Evolutionary conservation across 2,113 vertebrate species (phyloP), one percentile per base, ranked within the genome.

Genomic region (Myrmecobius fasciatus): DNA sequence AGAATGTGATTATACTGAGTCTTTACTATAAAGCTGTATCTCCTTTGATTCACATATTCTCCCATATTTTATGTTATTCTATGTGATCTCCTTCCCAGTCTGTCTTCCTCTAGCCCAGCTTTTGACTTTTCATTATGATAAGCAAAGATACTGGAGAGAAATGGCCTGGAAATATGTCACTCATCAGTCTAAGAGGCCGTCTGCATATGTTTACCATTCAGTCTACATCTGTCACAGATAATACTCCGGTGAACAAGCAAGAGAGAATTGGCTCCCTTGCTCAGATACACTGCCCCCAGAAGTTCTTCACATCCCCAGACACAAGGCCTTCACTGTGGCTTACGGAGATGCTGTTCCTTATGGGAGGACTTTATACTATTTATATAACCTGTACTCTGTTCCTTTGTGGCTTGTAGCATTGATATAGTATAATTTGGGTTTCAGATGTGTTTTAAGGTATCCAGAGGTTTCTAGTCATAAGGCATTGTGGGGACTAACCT

Each of bases 391-490:
- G 1, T 1, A 47, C 94, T 94, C 9, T 91, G 90, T 52, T 36
- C 48, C 49, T 54, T 22, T 20, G 0, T 11, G 11, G 60, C 89
- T 95, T 89, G 28, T 51, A 26, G 89, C 47, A 48, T 89, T 60
- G 89, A 49, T n/a, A 54, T 8, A 22, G 49, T 20, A 3, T 89
- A 75, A 90, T 60, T 91, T 53, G 60, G n/a, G 54, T 17, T 94
- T 93, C n/a, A 43, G 47, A 36, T 31, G 92, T 51, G 52, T 53
- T 89, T 49, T 25, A 95, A 94, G 36, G 17, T 91, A 60, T 53
- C 52, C 46, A 53, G 56, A 97, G 22, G 43, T 49, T 49, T 90
- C 67, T 47, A 67, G 25, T 75, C 90, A 48, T 93, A 53, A n/a
- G 36, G 36, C 20, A 83, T 43, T 67, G 25, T 11, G 31, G 12